These are phyloP conservation scores for Apotomis betuletana DNA, from an alignment of 2,888 invertebrate species.

Conservation along the genomic window DNA sequence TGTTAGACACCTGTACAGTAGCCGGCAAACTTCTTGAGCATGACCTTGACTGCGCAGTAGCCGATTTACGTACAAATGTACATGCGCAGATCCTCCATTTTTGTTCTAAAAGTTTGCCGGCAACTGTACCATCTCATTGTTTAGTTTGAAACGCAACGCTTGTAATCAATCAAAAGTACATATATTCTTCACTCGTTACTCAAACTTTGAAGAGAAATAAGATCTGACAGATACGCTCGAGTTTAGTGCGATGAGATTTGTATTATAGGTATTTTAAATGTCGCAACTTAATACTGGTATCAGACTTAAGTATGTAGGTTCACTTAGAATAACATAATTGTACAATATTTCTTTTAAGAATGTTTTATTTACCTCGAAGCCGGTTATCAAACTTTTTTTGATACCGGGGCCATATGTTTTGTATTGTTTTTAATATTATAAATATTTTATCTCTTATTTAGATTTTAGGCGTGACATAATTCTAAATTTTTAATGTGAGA, in stretches of 20 bases:
- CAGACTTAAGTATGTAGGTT: slow-evolving; percentile 4
- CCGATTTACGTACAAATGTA: no score
- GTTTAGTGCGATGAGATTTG: slow-evolving; percentile 11
- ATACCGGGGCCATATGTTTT: slow-evolving; percentile 38
- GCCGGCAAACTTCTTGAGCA: no score
- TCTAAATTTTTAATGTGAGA: slow-evolving; percentile 24
- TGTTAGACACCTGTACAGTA: no score
- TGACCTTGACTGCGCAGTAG: no score
- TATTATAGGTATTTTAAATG: background rate
- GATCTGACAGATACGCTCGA: slow-evolving; percentile 15
- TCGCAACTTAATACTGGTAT: slow-evolving; percentile 3
- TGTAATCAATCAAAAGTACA: background rate
- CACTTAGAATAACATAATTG: slow-evolving; percentile 10
- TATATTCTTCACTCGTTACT: background rate
- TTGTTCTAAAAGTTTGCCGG: no score
- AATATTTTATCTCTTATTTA: slow-evolving; percentile 31
- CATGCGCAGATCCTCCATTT: no score
- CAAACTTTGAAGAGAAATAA: slow-evolving; percentile 1
- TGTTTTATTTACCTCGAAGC: slow-evolving; percentile 38
- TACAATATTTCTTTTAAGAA: slow-evolving; percentile 23
- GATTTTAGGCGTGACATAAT: slow-evolving; percentile 31
- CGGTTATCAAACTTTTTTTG: slow-evolving; percentile 24
- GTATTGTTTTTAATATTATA: slow-evolving; percentile 35
- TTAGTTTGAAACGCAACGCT: no score
- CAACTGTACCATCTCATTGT: no score